Evolutionary conservation across 2,797 vertebrate species (phyloP).

Genomic region (Okamejei kenojei): DNA sequence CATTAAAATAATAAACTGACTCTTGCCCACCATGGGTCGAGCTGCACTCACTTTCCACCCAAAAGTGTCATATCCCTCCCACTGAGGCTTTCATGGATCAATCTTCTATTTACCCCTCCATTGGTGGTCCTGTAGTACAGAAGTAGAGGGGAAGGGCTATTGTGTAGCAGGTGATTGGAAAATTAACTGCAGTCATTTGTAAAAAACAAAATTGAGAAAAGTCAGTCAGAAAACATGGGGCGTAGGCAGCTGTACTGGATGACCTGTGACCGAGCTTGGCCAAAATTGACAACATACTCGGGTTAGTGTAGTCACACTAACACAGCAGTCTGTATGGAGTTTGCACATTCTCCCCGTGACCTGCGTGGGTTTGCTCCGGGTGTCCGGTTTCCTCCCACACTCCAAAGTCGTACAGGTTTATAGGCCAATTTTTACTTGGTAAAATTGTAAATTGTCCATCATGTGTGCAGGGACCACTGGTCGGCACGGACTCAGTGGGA

Average conservation of each 20-base stretch:
- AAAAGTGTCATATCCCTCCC: neutral
- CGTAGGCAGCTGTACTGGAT: neutral
- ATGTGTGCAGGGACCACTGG: too few species aligned
- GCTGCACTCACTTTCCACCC: neutral
- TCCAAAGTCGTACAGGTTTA: too few species aligned
- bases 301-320: too few species aligned
- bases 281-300: neutral
- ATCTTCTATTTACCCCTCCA: neutral
- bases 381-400: too few species aligned
- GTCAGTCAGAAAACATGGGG: neutral
- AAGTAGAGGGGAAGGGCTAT: neutral
- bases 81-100: neutral
- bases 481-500: too few species aligned
- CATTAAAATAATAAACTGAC: neutral
- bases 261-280: neutral
- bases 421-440: too few species aligned
- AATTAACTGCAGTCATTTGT: too few species aligned
- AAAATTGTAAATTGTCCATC: too few species aligned
- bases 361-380: too few species aligned
- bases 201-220: neutral
- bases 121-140: too few species aligned
- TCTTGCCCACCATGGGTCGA: neutral
- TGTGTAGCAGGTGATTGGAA: neutral
- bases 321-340: too few species aligned
- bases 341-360: too few species aligned